Evolutionary conservation across 2,113 vertebrate genomes (phyloP).

Genomic region (Dipodomys stephensi): DNA sequence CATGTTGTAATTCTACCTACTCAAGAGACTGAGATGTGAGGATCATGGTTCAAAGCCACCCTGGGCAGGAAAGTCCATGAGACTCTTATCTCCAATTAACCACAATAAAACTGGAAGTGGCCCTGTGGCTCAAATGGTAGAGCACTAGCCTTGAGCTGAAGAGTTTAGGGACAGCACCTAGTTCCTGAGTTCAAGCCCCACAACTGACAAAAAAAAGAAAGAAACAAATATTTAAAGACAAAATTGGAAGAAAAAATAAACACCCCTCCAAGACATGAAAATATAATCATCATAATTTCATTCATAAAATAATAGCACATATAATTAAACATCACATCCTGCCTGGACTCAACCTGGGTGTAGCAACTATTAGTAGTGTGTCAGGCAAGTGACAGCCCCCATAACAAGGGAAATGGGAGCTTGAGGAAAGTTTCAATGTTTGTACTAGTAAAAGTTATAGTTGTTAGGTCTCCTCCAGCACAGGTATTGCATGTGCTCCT

Average conservation of each 20-base stretch:
- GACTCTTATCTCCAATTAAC: no score
- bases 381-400: not conserved
- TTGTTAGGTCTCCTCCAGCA: no score
- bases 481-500: rapidly evolving
- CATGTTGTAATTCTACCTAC: no score
- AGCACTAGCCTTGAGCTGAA: no score
- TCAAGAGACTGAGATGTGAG: no score
- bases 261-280: not conserved
- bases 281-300: not conserved
- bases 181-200: no score
- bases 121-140: no score
- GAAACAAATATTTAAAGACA: no score
- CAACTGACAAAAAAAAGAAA: not conserved
- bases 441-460: not conserved
- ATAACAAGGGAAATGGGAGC: not conserved
- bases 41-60: no score
- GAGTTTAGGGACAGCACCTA: no score
- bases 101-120: no score
- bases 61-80: no score
- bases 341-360: not conserved
- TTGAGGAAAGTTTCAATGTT: not conserved
- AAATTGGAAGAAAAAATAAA: not conserved
- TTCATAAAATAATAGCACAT: not conserved
- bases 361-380: not conserved
- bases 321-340: not conserved